Evolutionary conservation across 2,113 vertebrate genomes (phyloP).

Genomic region (Loxodonta africana): DNA sequence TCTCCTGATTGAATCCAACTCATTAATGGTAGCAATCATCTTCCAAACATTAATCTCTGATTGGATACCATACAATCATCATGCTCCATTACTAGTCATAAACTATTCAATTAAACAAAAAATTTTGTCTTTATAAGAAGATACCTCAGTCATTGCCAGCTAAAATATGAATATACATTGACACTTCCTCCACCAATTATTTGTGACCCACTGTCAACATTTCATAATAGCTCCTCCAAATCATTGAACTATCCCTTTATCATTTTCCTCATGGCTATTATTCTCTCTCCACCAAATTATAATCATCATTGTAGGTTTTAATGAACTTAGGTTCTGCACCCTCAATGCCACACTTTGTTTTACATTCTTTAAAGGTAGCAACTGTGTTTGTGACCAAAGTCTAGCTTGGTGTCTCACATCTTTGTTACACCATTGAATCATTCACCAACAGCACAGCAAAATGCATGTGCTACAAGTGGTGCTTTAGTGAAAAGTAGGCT

Average conservation of each 20-base stretch:
- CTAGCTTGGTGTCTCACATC: not conserved
- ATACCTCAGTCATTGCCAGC: constrained; percentile 3
- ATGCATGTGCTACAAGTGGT: not conserved
- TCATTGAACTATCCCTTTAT: not conserved
- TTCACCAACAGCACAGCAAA: not conserved
- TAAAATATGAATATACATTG: constrained; percentile 1
- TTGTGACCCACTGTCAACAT: not conserved
- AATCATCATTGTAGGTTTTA: not conserved
- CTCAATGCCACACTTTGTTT: not conserved
- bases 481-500: not conserved
- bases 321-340: not conserved
- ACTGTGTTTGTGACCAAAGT: not conserved
- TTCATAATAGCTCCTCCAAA: not conserved
- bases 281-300: not conserved
- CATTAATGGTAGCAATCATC: constrained; percentile 58
- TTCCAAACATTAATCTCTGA: constrained; percentile 63
- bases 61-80: constrained; percentile 49
- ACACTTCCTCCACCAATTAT: not conserved
- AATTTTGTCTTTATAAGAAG: constrained; percentile 20
- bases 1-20: not conserved
- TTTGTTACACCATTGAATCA: not conserved
- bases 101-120: constrained; percentile 27
- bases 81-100: constrained; percentile 48
- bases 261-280: not conserved
- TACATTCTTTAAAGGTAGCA: not conserved